A percentile compares a stretch with the other conserved stretches of the same genome.
These are phyloP conservation scores for Laterallus jamaicensis DNA, from an alignment of 2,113 vertebrate genomes.

Conservation along the genomic window DNA sequence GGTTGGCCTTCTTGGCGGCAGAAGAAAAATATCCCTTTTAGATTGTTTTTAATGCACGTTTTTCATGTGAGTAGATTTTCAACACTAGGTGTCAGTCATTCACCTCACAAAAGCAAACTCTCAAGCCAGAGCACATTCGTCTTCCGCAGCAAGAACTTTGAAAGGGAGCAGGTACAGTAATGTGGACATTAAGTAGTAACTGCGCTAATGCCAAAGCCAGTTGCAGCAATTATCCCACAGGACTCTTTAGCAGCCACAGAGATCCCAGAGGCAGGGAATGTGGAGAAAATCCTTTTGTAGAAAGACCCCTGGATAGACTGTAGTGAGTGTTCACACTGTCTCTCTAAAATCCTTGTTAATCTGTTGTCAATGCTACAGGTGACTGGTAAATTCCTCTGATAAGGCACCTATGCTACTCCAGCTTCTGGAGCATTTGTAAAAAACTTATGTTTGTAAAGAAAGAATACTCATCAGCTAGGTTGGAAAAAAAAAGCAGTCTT, in stretches of 20 bases:
- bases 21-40: not conserved
- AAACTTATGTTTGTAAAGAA: not conserved
- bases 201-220: not conserved
- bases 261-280: not conserved
- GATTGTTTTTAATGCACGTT: not conserved
- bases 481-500: not conserved
- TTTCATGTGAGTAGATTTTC: not conserved
- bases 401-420: not conserved
- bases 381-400: not conserved
- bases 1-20: no score
- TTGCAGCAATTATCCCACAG: not conserved
- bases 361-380: not conserved
- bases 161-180: not conserved
- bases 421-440: not conserved
- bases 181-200: not conserved
- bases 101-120: constrained; percentile 21
- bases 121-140: not conserved
- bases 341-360: not conserved
- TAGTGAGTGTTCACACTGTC: not conserved
- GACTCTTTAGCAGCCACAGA: not conserved
- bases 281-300: not conserved
- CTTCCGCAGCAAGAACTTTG: not conserved
- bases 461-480: not conserved
- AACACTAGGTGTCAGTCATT: constrained; percentile 69
- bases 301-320: not conserved